A percentile compares a stretch with the other conserved stretches of the same genome.
Conservation (phyloP, 2,888 invertebrate species). For the Heteromyza rotundicornis region DNA sequence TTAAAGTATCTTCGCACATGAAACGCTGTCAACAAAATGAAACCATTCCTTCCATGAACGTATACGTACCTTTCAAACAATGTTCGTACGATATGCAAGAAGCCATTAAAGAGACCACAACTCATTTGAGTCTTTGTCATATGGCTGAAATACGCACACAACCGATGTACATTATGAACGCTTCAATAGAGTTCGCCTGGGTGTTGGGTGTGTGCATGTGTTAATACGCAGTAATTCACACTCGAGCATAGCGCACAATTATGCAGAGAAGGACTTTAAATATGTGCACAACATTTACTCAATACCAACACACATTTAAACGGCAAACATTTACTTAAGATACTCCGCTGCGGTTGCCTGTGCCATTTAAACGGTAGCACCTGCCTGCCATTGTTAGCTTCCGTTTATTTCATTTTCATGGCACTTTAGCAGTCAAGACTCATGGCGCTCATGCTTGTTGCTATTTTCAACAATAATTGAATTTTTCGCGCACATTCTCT, state of each 20-base stretch:
- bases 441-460: not conserved
- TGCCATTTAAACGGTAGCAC: not conserved
- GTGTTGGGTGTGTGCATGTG: slow-evolving; percentile 1
- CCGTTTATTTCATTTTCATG: slow-evolving; percentile 1
- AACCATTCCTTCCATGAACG: not conserved
- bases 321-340: slow-evolving; percentile 11
- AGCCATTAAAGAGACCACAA: slow-evolving; percentile 3
- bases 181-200: not conserved
- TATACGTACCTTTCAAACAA: not conserved
- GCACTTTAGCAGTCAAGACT: slow-evolving; percentile 3
- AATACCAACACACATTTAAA: not conserved
- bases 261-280: not conserved
- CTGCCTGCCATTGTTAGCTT: slow-evolving; percentile 5
- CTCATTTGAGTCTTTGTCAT: no score
- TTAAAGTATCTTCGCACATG: not conserved
- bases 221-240: not conserved
- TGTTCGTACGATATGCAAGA: not conserved
- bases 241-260: not conserved
- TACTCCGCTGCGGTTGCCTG: not conserved
- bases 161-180: not conserved
- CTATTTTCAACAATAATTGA: slow-evolving; percentile 1
- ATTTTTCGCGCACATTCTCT: slow-evolving; percentile 5
- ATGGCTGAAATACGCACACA: not conserved
- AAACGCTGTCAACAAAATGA: no score
- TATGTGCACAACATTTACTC: not conserved